Evolutionary conservation across 2,888 invertebrate species (phyloP).

Genomic region (Cloeon dipterum): DNA sequence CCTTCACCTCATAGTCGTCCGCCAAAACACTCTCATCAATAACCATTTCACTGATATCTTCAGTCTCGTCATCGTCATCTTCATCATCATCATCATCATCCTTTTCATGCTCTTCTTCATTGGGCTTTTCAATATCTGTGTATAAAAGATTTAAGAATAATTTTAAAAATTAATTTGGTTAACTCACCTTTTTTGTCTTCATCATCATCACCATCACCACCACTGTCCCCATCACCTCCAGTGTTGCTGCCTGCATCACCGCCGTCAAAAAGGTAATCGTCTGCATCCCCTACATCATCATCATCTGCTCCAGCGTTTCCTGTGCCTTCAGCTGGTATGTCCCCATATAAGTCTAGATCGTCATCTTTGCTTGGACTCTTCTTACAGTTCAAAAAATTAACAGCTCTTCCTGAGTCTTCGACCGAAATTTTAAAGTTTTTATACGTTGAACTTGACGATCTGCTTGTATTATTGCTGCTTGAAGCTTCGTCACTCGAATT

Average conservation of each 20-base stretch:
- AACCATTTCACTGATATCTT: neutral
- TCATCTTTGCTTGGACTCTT: too few species aligned
- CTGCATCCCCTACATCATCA: neutral
- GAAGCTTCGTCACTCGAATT: too few species aligned
- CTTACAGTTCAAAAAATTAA: too few species aligned
- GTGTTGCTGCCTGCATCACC: constrained; percentile 17
- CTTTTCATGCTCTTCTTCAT: constrained; percentile 12
- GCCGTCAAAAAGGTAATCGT: constrained; percentile 17
- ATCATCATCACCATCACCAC: constrained; percentile 19
- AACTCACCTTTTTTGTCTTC: constrained; percentile 5
- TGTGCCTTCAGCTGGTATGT: neutral
- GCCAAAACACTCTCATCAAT: constrained; percentile 11
- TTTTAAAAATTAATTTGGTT: constrained; percentile 4
- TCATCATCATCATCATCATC: constrained; percentile 30
- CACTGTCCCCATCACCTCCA: constrained; percentile 11
- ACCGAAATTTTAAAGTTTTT: too few species aligned
- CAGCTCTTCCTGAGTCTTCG: too few species aligned
- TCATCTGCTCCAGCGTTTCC: neutral
- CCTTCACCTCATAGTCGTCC: constrained; percentile 15
- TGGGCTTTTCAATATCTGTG: too few species aligned
- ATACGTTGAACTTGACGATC: too few species aligned
- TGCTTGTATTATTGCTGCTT: too few species aligned
- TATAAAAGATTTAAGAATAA: too few species aligned
- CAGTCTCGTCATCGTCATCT: neutral
- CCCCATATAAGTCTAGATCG: neutral